Evolutionary conservation across 2,888 invertebrate species (phyloP).

Genomic region (Sisyra nigra): DNA sequence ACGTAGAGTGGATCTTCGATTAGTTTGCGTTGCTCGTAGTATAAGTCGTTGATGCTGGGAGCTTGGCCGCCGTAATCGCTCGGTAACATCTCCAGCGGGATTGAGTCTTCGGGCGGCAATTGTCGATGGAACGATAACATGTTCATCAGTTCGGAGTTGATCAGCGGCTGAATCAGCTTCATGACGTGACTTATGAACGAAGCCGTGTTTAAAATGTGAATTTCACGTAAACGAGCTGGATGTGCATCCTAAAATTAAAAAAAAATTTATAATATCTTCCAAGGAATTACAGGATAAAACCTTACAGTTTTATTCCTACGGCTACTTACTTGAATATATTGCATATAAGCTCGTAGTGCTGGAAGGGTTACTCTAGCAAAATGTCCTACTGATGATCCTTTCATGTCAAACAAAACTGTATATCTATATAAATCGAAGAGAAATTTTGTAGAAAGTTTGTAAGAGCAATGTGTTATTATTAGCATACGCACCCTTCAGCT

Average conservation of each 20-base stretch:
- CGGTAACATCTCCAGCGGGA: slow-evolving; percentile 25
- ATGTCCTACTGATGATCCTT: slow-evolving; percentile 46
- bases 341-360: slow-evolving; percentile 44
- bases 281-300: no score
- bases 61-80: slow-evolving; percentile 46
- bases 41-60: slow-evolving; percentile 30
- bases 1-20: slow-evolving; percentile 39
- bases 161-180: slow-evolving; percentile 45
- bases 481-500: slow-evolving; percentile 22
- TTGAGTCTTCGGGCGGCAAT: slow-evolving; percentile 14
- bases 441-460: not conserved
- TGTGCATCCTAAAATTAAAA: slow-evolving; percentile 39
- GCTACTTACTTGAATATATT: slow-evolving; percentile 46
- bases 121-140: slow-evolving; percentile 37
- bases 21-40: slow-evolving; percentile 37
- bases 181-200: slow-evolving; percentile 52
- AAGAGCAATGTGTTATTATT: not conserved
- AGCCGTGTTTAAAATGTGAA: slow-evolving; percentile 48
- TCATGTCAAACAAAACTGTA: slow-evolving; percentile 51
- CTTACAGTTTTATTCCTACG: slow-evolving; percentile 5
- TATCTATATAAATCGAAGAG: slow-evolving; percentile 31
- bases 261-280: not conserved
- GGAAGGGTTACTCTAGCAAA: slow-evolving; percentile 44
- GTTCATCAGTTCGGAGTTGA: slow-evolving; percentile 41
- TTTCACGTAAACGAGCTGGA: slow-evolving; percentile 45